Base-by-base conservation (phyloP, 1,140 invertebrate genomes). In the Phymorhynchus buccinoides region DNA sequence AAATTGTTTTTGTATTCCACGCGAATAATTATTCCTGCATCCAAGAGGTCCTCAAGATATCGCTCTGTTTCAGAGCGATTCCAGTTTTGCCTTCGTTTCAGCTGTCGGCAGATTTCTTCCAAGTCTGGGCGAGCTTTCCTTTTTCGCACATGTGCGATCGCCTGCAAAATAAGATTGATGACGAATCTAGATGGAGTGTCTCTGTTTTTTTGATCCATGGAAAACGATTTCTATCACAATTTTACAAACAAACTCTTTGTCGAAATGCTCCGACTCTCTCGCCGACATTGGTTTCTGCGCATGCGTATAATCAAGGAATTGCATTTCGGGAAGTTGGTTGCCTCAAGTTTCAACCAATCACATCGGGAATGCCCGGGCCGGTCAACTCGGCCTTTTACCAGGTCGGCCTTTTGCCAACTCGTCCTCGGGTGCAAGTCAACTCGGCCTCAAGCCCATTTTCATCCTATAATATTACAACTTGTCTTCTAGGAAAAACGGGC, bases 1-100 rank as follows among this genome's bases (percentile, higher is more conserved):
- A 95, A 96, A 93, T 95, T 96, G 87, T 96, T 96, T 93, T 97
- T 97, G 92, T 97, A 97, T 89, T 97, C 96, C 6, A 97, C 96
- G 94, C 96, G 96, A 84, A 96, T 95, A 27, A 97, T 96, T 86
- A 95, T 95, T 91, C 96, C 96, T 68, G 95, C 95, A 88, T 96
- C 96, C 4, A 97, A 95, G 87, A 97, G 94, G 90, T 95, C 94
- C 91, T 96, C 95, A 1, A 97, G 93, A 92, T 96, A 96, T 44
- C 95, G 94, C 89, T 96, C 96, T 12, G 96, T 96, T 83, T 96
- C 96, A 77, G 94, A 94, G 16, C 95, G 95, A 89, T 95, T 94
- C 32, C 96, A 94, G 88, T 96, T 95, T 90, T 96, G 96, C 91
- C 95, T 95, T 85, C 96, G 95, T 87, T 96, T 94, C 87, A 97